Evolutionary conservation across 2,888 invertebrate species (phyloP), one percentile per base, ranked within the genome.

Genomic region (Eurytoma californica): DNA sequence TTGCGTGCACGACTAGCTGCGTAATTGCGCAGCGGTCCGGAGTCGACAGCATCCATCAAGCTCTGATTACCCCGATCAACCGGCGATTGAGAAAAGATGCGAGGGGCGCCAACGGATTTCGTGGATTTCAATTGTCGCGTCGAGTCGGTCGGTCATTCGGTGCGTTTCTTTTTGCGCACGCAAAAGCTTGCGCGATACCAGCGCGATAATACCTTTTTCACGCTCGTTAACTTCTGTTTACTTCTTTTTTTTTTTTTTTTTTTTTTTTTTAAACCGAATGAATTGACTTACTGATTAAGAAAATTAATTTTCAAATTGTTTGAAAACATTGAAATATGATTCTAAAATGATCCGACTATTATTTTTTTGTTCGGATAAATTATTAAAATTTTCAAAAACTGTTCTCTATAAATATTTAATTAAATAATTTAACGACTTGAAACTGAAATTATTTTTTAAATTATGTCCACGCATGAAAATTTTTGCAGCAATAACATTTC

Each of bases 21-120:
- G 20, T 69, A 76, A 68, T 68, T 60, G 47, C 60, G 61, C 55
- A 30, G 24, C 47, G 51, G 5, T n/a, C 66, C 24, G 61, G 24
- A 69, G 68, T 69, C 51, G 61, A 39, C 53, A 76, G 68, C 75
- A 69, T 76, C 61, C 20, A 76, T 76, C 53, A 69, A 39, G 47
- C 68, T 13, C 53, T 69, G 69, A 76, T 76, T 67, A 55, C 60
- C 57, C 53, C 12, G 53, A 55, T 55, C 55, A 73, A 55, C 14
- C 55, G 3, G 63, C 13, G 24, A 73, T 65, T 65, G 65, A 73
- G 39, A n/a, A 65, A 65, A 63, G 39, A 20, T 51, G 57, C 72
- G 16, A 28, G 18, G 30, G 24, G 55, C 28, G 3, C 3, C 5
- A 9, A 13, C 1, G 47, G 24, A 30, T 24, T 69, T 60, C 60